Conservation (phyloP, 1,140 invertebrate species). For the Hestina assimilis region DNA sequence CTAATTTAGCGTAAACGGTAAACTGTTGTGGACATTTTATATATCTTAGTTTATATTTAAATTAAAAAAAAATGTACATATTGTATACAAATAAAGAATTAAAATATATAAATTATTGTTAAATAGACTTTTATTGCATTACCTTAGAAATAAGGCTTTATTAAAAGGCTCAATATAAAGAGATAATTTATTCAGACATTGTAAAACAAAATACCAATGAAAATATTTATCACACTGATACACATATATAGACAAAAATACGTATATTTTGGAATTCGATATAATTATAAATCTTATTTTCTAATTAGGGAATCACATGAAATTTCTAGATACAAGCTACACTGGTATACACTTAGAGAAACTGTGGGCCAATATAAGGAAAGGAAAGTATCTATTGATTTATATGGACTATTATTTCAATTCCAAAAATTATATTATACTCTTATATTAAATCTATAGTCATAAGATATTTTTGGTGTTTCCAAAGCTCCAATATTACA, state of each 20-base stretch:
- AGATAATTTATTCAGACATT: constrained; percentile 73
- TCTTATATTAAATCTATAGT: constrained; percentile 53
- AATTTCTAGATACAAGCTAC: constrained; percentile 43
- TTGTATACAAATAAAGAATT: constrained; percentile 41
- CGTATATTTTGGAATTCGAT: constrained; percentile 68
- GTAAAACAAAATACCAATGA: constrained; percentile 73
- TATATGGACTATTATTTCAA: constrained; percentile 8
- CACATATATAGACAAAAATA: constrained; percentile 75
- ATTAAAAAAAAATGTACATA: constrained; percentile 36
- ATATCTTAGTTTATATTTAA: constrained; percentile 20
- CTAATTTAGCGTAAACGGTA: constrained; percentile 25
- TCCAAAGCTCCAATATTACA: constrained; percentile 31
- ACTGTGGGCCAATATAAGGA: constrained; percentile 50
- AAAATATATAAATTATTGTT: constrained; percentile 47
- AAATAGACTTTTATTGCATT: constrained; percentile 38
- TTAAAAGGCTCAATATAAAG: constrained; percentile 59
- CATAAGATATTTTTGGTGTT: constrained; percentile 69
- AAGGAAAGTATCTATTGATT: not conserved
- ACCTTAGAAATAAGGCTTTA: constrained; percentile 12
- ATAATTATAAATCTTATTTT: constrained; percentile 55
- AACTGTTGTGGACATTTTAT: constrained; percentile 28
- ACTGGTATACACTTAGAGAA: constrained; percentile 44
- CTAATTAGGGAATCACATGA: constrained; percentile 42
- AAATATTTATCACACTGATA: constrained; percentile 65
- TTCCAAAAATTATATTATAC: constrained; percentile 35